Conservation (phyloP, 2,888 invertebrate species). For the Gastrophysa polygoni region DNA sequence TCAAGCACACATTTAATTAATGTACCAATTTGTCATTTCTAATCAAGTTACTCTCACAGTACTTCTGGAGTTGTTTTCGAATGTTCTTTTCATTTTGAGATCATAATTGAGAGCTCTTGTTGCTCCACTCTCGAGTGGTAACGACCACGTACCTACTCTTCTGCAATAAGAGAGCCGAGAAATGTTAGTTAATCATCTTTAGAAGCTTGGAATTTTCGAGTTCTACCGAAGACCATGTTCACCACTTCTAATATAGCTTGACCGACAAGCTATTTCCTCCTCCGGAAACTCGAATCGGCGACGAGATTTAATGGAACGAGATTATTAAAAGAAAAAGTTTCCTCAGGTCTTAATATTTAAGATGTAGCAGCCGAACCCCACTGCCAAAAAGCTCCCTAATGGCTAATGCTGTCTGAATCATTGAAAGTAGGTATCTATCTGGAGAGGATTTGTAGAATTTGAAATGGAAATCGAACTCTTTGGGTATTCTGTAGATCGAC, state of each 20-base stretch:
- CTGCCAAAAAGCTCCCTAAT: too few species aligned
- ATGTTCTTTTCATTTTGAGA: neutral
- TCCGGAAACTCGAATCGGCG: neutral
- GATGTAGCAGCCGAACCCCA: neutral
- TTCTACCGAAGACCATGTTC: neutral
- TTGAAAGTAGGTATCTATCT: too few species aligned
- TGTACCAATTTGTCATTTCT: too few species aligned
- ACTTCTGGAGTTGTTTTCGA: neutral
- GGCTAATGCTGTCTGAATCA: too few species aligned
- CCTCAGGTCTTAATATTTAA: neutral
- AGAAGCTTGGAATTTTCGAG: neutral
- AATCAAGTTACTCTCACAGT: neutral
- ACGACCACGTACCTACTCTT: neutral
- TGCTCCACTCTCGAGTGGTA: slow-evolving; percentile 1
- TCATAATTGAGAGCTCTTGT: neutral
- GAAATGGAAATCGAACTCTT: too few species aligned
- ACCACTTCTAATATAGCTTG: neutral
- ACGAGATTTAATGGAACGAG: neutral
- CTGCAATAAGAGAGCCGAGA: neutral
- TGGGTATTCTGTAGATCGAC: too few species aligned
- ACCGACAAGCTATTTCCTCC: neutral
- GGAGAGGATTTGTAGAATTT: too few species aligned
- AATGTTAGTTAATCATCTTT: neutral
- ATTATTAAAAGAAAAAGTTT: neutral
- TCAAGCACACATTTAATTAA: too few species aligned